phyloP scores from a whole-genome alignment of 2,888 invertebrate species.

The Tolmerus cingulatus region DNA sequence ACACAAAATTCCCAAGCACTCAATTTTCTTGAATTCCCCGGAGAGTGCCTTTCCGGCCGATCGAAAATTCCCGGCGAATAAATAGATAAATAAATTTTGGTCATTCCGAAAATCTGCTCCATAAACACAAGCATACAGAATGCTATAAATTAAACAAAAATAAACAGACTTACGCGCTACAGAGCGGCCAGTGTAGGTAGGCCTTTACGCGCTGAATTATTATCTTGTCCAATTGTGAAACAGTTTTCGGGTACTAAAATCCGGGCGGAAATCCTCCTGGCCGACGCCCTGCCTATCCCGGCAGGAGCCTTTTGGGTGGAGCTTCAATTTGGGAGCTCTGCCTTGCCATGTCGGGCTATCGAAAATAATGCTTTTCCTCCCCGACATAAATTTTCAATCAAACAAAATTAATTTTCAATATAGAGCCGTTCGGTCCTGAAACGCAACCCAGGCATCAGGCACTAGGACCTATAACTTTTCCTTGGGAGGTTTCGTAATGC shows the following conservation, averaged over 20 bases:
- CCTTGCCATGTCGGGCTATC: not conserved
- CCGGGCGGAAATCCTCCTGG: not conserved
- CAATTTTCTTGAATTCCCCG: not conserved
- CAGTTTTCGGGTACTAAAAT: not conserved
- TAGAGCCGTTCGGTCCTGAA: not conserved
- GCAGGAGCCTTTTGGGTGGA: not conserved
- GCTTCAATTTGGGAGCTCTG: not conserved
- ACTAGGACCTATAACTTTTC: not conserved
- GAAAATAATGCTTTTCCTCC: not conserved
- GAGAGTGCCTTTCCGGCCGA: not conserved
- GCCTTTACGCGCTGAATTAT: not conserved
- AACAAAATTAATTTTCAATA: conserved; percentile 21
- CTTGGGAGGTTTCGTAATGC: not conserved
- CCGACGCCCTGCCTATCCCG: not conserved
- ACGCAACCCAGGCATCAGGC: not conserved
- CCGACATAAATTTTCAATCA: conserved; percentile 19
- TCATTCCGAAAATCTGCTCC: not conserved
- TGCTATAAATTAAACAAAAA: not conserved
- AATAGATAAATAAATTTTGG: not conserved
- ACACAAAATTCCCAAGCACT: not conserved
- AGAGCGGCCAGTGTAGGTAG: not conserved
- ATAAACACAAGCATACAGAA: not conserved
- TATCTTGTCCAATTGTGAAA: not conserved
- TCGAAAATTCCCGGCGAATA: not conserved
- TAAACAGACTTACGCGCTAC: not conserved